Evolutionary conservation across 2,888 invertebrate genomes (phyloP).

Genomic region (Tuberolachnus salignus): DNA sequence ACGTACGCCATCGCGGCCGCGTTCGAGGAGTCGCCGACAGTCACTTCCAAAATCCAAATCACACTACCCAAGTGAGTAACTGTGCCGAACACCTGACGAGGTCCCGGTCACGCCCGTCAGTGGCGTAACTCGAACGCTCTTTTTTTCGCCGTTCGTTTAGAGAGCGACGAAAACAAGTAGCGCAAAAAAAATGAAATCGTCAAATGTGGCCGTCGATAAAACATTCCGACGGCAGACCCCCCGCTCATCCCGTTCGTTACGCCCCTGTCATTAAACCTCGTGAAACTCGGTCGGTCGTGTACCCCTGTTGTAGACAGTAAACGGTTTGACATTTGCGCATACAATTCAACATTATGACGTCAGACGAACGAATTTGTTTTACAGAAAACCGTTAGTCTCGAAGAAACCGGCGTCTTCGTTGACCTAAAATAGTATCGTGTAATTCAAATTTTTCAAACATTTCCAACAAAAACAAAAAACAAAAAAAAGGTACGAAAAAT

Average conservation of each 20-base stretch:
- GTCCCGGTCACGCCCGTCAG: not conserved
- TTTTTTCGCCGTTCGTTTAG: not conserved
- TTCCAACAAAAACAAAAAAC: conserved; percentile 20
- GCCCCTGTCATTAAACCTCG: no score
- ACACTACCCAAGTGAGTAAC: conserved; percentile 68
- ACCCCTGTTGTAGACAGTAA: no score
- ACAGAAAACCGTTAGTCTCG: conserved; percentile 48
- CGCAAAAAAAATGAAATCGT: no score
- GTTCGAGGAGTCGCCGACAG: conserved; percentile 62
- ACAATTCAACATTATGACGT: no score
- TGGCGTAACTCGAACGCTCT: not conserved
- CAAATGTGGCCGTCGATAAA: no score
- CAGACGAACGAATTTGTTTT: conserved; percentile 35
- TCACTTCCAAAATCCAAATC: conserved; percentile 72
- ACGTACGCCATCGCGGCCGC: conserved; percentile 66
- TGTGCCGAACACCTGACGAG: not conserved
- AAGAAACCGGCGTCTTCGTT: conserved; percentile 41
- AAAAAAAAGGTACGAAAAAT: conserved; percentile 39
- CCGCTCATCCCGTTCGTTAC: no score
- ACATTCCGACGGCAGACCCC: no score
- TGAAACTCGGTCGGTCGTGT: no score
- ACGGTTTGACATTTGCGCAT: no score
- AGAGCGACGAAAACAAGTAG: no score
- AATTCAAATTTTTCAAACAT: conserved; percentile 13
- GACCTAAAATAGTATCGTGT: conserved; percentile 26